These are phyloP conservation scores for Pangasianodon gigas DNA, from an alignment of 2,113 vertebrate species.

Conservation along the genomic window DNA sequence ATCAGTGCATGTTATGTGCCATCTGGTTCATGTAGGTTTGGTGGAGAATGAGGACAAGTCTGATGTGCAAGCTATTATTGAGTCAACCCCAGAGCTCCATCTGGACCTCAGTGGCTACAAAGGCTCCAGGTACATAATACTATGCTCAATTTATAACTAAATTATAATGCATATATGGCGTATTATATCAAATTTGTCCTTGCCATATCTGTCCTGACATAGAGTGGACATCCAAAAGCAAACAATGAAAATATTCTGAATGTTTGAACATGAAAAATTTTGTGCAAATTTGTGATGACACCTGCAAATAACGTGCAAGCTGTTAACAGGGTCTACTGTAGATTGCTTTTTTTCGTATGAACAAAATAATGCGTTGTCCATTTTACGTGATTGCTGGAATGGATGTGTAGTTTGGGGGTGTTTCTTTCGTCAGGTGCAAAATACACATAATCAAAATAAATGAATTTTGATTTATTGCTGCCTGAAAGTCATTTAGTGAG, in stretches of 20 bases:
- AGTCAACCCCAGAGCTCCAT: slow-evolving; percentile 95
- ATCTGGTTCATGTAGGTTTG: slow-evolving; percentile 72
- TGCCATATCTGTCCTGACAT: neutral
- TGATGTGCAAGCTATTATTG: slow-evolving; percentile 96
- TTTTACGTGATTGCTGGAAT: neutral
- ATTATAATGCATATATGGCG: neutral
- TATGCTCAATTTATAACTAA: neutral
- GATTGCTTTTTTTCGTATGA: neutral
- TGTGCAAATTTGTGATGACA: neutral
- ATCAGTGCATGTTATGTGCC: neutral
- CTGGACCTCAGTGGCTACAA: slow-evolving; percentile 93
- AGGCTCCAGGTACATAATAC: slow-evolving; percentile 80
- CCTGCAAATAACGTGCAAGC: neutral
- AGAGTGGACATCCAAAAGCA: neutral
- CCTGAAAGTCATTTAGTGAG: neutral
- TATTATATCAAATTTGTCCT: neutral
- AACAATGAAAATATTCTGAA: neutral
- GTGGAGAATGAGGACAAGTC: slow-evolving; percentile 91
- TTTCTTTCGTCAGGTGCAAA: neutral
- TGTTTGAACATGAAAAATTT: neutral
- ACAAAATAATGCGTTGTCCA: neutral
- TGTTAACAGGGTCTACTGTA: neutral
- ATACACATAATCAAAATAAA: too few species aligned
- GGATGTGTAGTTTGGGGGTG: neutral
- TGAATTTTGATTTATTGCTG: neutral